Evolutionary conservation across 2,888 invertebrate species (phyloP), one percentile per base, ranked within the genome.

Genomic region (Ophion ventricosus): DNA sequence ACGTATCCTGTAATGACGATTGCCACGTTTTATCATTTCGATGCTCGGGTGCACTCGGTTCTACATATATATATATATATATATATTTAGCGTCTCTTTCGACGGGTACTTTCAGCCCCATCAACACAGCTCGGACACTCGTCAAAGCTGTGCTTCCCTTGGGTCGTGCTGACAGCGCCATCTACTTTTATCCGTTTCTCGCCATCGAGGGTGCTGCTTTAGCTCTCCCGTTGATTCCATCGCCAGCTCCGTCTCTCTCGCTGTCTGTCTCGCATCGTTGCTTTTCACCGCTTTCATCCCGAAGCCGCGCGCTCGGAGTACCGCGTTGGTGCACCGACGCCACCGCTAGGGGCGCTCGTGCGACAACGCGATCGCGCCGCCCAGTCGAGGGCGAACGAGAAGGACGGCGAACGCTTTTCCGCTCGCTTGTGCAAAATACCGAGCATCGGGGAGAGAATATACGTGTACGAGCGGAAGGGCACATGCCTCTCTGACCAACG

Each of bases 251-350:
- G 26, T 23, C 61, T 70, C 74, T 78, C 70, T 81, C 78, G 75
- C 74, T 64, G 78, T 81, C 84, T 82, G 82, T 82, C 78, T 78
- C 84, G 82, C 84, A 43, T 82, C 84, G 81, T 75, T 59, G 78
- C 76, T 67, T 73, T 49, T 56, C n/a, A 20, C 57, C 81, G 70
- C 82, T 84, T 84, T 82, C 82, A 81, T 81, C 81, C 84, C 64
- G 35, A 54, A 35, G 35, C 35, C 35, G 35, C 35, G 35, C 35
- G 64, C 54, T 64, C 63, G 75, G 72, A 75, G 79, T 64, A 20
- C 14, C 67, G 25, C 74, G 74, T 35, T 63, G 54, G 70, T 63
- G 23, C 29, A 49, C 63, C 35, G 54, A 64, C 54, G 54, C 59
- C 72, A n/a, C 64, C 70, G 61, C 43, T 61, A 70, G 69, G 54